A percentile compares a stretch with the other conserved stretches of the same genome.
Evolutionary conservation across 1,140 invertebrate genomes (phyloP).

Genomic region (Ceratina japonica): DNA sequence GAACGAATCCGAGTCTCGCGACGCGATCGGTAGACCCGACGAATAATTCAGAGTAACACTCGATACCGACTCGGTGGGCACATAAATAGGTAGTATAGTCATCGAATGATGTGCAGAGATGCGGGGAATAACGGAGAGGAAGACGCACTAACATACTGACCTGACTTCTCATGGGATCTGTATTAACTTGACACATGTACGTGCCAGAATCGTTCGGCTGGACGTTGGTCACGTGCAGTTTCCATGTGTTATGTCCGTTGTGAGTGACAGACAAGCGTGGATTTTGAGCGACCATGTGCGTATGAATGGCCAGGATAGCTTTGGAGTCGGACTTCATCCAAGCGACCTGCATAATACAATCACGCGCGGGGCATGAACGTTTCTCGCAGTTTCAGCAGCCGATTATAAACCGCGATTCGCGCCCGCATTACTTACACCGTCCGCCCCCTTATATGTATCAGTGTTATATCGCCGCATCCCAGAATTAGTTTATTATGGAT

Average conservation of each 20-base stretch:
- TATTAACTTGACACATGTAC: constrained; percentile 95
- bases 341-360: constrained; percentile 59
- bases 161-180: constrained; percentile 93
- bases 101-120: too few relatives aligned
- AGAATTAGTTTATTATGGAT: constrained; percentile 30
- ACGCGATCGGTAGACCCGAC: too few relatives aligned
- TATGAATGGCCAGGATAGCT: constrained; percentile 93
- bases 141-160: constrained; percentile 78
- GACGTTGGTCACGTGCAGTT: constrained; percentile 90
- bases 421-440: constrained; percentile 24
- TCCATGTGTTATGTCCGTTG: constrained; percentile 94
- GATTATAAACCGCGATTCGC: constrained; percentile 32
- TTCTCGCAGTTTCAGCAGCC: constrained; percentile 42
- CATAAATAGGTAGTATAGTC: not conserved
- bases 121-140: not conserved
- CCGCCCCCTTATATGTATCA: not conserved
- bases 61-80: not conserved
- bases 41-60: too few relatives aligned
- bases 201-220: constrained; percentile 91
- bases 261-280: constrained; percentile 90
- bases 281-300: constrained; percentile 93
- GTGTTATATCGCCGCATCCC: constrained; percentile 2
- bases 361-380: constrained; percentile 29
- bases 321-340: constrained; percentile 89
- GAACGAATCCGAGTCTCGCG: too few relatives aligned